Evolutionary conservation across 2,113 vertebrate species (phyloP).

Genomic region (Motacilla tschutschensis): DNA sequence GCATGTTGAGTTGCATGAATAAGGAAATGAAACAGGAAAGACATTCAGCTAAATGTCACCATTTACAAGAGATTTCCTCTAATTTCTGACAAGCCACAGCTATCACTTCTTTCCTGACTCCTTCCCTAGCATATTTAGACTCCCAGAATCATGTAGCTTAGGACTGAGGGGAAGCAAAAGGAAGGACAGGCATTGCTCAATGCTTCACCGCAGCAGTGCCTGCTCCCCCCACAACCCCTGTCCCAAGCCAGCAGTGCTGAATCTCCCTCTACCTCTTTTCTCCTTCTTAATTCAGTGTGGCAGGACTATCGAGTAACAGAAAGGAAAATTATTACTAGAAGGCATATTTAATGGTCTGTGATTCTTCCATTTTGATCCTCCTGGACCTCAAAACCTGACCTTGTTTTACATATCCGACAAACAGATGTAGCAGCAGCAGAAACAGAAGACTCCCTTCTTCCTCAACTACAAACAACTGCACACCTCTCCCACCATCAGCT

Average conservation of each 20-base stretch:
- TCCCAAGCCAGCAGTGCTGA: neutral
- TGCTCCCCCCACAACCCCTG: neutral
- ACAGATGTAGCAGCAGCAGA: neutral
- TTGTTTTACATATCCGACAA: neutral
- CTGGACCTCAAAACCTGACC: neutral
- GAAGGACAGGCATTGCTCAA: neutral
- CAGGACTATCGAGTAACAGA: neutral
- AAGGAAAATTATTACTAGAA: neutral
- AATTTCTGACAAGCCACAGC: neutral
- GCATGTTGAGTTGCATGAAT: neutral
- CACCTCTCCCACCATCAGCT: neutral
- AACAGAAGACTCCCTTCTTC: neutral
- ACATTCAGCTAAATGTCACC: neutral
- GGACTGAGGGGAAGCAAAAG: neutral
- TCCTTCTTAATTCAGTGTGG: neutral
- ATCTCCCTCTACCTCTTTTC: neutral
- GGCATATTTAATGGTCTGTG: rapidly evolving
- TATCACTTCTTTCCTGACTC: neutral
- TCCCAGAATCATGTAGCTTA: neutral
- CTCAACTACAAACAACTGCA: neutral
- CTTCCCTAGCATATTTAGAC: neutral
- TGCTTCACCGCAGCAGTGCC: rapidly evolving
- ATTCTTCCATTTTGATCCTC: neutral
- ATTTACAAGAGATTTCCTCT: neutral
- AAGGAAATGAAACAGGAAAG: neutral